Conservation (phyloP, 1,140 invertebrate genomes). For the Palaemon carinicauda region DNA sequence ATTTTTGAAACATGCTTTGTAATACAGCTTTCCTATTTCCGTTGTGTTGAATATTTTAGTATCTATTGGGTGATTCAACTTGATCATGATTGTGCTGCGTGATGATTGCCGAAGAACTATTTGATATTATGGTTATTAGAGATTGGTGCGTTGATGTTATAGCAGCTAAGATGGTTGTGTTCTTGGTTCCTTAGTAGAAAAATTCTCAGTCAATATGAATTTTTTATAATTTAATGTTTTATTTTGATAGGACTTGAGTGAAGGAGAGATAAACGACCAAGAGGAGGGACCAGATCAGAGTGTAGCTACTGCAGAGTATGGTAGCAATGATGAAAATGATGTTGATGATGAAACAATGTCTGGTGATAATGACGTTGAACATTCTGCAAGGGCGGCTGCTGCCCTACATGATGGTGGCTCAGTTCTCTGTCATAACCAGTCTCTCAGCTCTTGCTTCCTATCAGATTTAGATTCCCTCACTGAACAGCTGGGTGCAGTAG, state of each 20-base stretch:
- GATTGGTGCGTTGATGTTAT: no score
- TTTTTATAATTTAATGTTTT: not conserved
- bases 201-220: not conserved
- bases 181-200: not conserved
- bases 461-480: slow-evolving; percentile 45
- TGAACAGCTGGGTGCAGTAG: slow-evolving; percentile 37
- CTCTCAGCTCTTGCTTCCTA: slow-evolving; percentile 31
- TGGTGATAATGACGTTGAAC: slow-evolving; percentile 79
- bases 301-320: slow-evolving; percentile 61
- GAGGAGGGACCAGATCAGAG: slow-evolving; percentile 61
- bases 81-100: no score
- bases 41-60: no score
- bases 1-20: no score
- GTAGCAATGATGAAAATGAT: slow-evolving; percentile 79
- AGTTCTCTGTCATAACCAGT: slow-evolving; percentile 38
- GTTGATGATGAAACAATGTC: slow-evolving; percentile 86
- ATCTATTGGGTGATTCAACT: no score
- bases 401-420: slow-evolving; percentile 35
- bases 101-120: no score
- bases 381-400: slow-evolving; percentile 64
- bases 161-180: not conserved
- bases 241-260: slow-evolving; percentile 73
- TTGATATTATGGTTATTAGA: no score
- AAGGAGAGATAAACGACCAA: slow-evolving; percentile 69
- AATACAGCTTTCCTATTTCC: no score